Conservation (phyloP, 2,888 invertebrate species). For the Scelioninae gen. 1 region DNA sequence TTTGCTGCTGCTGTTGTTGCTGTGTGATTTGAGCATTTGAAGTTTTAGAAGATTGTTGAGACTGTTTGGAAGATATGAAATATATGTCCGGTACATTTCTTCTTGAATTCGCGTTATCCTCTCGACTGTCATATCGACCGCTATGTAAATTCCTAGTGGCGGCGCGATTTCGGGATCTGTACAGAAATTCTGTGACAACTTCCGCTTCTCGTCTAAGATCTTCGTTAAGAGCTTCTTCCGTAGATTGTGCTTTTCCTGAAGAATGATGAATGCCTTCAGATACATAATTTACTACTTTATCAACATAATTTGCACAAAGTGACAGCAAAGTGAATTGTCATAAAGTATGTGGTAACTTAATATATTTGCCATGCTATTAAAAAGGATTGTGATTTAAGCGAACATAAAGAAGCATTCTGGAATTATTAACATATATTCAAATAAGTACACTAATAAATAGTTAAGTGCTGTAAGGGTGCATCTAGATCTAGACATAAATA, state of each 20-base stretch:
- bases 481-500: slow-evolving; percentile 40
- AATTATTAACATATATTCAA: slow-evolving; percentile 11
- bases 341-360: neutral
- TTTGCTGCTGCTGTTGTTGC: slow-evolving; percentile 79
- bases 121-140: slow-evolving; percentile 82
- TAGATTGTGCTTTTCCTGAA: slow-evolving; percentile 82
- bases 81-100: slow-evolving; percentile 77
- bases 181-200: slow-evolving; percentile 86
- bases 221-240: slow-evolving; percentile 83
- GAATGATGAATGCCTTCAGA: slow-evolving; percentile 52
- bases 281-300: slow-evolving; percentile 13
- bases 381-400: slow-evolving; percentile 5
- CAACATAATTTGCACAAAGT: slow-evolving; percentile 1
- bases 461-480: slow-evolving; percentile 8
- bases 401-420: slow-evolving; percentile 18
- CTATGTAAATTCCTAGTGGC: slow-evolving; percentile 85
- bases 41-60: slow-evolving; percentile 72
- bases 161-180: slow-evolving; percentile 85
- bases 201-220: slow-evolving; percentile 86
- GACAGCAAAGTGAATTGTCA: slow-evolving; percentile 2
- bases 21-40: slow-evolving; percentile 70
- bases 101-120: slow-evolving; percentile 76
- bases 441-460: slow-evolving; percentile 11
- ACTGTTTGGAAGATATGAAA: slow-evolving; percentile 80
- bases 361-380: slow-evolving; percentile 12